Evolutionary conservation across 2,113 vertebrate genomes (phyloP), one percentile per base, ranked within the genome.

Genomic region (Melanotaenia duboulayi): DNA sequence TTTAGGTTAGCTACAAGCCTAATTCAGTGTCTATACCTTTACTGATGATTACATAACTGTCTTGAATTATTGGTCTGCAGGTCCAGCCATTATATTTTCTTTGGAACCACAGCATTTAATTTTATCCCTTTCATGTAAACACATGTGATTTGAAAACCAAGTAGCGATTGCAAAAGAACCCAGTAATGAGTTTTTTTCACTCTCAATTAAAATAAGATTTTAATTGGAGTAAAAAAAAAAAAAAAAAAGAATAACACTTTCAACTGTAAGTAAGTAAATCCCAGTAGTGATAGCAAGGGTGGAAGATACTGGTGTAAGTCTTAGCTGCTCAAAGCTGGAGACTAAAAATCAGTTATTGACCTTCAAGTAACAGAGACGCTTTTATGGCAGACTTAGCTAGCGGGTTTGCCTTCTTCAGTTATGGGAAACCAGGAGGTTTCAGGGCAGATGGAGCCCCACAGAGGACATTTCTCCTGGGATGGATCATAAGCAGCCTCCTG

Each of bases 401-500:
- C 4, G 5, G 65, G 44, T 24, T 50, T 55, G 48, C 49, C 72
- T 68, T 62, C 73, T 76, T 80, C 28, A 13, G 58, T 59, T 70
- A 44, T 64, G 74, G 65, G 57, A 70, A 79, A 50, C 25, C 59
- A 59, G 63, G 73, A 76, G 69, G 65, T 58, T 73, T 79, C 0
- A 44, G 54, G 51, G 80, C 61, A 11, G 49, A 72, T 5, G 19
- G 63, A 81, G 51, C 50, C 76, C 39, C 64, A 56, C 57, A 35
- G 78, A 67, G 71, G 44, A 60, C n/a, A 39, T 35, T 7, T 84
- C 83, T 85, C 78, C 1, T 3, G 73, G 76, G 82, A 77, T 0
- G 13, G 80, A 70, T 87, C 83, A 72, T 64, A 24, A 73, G 76
- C 55, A 68, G 72, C 68, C 78, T 77, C 75, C 80, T 57, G 80